Percentiles rank a stretch among this genome's conserved stretches.
These are phyloP conservation scores for Alentia gelatinosa DNA, from an alignment of 2,888 invertebrate species.

Conservation along the genomic window DNA sequence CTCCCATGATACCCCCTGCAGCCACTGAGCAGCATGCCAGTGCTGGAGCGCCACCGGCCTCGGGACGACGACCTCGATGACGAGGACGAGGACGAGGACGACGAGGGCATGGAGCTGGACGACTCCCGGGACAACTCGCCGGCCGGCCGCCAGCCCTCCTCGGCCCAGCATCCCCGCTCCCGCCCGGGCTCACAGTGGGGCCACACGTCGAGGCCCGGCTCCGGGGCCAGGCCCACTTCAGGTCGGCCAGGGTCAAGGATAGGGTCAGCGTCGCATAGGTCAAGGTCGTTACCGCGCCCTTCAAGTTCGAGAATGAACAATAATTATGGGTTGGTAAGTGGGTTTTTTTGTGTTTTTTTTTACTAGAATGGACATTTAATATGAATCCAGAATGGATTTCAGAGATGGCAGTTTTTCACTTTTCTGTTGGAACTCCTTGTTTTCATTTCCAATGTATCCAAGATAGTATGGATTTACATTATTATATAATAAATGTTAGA, in stretches of 20 bases:
- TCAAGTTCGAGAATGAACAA: neutral
- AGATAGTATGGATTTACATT: too few species aligned
- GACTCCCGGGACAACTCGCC: conserved; percentile 20
- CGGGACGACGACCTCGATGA: conserved; percentile 64
- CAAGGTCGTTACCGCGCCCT: neutral
- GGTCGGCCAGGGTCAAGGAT: conserved; percentile 57
- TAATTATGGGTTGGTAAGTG: neutral
- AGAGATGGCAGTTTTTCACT: too few species aligned
- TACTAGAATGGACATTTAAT: too few species aligned
- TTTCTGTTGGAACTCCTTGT: too few species aligned
- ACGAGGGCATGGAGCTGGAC: conserved; percentile 61
- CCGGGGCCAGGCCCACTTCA: conserved; percentile 61
- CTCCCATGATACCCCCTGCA: conserved; percentile 55
- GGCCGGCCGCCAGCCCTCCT: neutral
- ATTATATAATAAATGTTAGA: too few species aligned
- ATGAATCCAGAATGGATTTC: too few species aligned
- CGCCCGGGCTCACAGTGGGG: conserved; percentile 63
- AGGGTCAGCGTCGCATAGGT: conserved; percentile 46
- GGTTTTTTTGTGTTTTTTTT: too few species aligned
- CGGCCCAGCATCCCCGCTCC: conserved; percentile 64
- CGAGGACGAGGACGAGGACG: conserved; percentile 70
- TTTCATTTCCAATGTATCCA: too few species aligned
- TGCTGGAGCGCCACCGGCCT: conserved; percentile 62
- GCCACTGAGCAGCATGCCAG: conserved; percentile 76
- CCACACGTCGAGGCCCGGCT: conserved; percentile 68